Evolutionary conservation across 2,113 vertebrate genomes (phyloP), one percentile per base, ranked within the genome.

Genomic region (Lepisosteus oculatus): DNA sequence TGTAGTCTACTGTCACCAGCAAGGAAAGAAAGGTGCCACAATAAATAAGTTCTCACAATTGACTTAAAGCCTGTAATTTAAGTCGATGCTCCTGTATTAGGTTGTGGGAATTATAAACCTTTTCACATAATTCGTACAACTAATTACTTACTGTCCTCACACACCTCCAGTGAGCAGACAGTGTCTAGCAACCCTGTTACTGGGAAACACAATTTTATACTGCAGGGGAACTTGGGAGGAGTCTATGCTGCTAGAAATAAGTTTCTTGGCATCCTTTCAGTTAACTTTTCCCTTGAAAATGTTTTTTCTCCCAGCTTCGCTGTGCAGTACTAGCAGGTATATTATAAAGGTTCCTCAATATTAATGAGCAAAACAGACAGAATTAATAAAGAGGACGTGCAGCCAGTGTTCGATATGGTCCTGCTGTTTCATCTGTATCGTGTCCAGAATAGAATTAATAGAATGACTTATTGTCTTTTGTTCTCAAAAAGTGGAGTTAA

Each of bases 1-100:
- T 93, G 93, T 93, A 85, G 83, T 86, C 85, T 85, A 86, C 88
- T 89, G 84, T 91, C 92, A 92, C 90, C 76, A 74, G 85, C 65
- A 81, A 85, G 90, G 88, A 92, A 88, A 87, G 86, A 89, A 83
- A 90, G 88, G 89, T 93, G 90, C 90, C 89, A 92, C 89, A 93
- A 92, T 91, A 95, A 94, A 89, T 90, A 93, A 92, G 89, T 91
- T 93, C 89, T 84, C 86, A 89, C 84, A 87, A 84, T 92, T 87
- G 89, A 90, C 89, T 88, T 86, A 86, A 83, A 89, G 89, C 86
- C 88, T 93, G 92, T 94, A 94, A 95, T 92, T 93, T 93, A 90
- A 95, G 92, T 92, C 93, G 83, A 90, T 88, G 92, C 90, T 93
- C 86, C 86, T 90, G 87, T 86, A 91, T 69, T 92, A 86, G 86